Percentiles rank a stretch among this genome's conserved stretches.
These are phyloP conservation scores for Australoheros scitulus DNA, from an alignment of 2,113 vertebrate genomes.

Conservation along the genomic window DNA sequence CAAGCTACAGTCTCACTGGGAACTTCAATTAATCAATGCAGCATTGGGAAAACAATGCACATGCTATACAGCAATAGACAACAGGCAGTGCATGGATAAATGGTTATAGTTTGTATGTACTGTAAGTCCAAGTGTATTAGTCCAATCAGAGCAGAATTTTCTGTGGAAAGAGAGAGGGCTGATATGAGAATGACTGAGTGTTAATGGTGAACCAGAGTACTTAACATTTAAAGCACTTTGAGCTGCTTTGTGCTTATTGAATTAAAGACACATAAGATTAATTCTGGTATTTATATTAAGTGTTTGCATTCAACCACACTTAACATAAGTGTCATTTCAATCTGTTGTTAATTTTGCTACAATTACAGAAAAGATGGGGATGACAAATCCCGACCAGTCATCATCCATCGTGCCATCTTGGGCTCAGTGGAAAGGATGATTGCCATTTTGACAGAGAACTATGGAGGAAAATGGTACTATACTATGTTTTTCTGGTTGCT, in stretches of 20 bases:
- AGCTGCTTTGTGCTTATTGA: background rate
- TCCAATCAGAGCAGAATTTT: background rate
- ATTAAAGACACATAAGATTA: no score
- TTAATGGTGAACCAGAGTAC: background rate
- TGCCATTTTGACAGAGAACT: conserved; percentile 94
- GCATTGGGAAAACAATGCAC: background rate
- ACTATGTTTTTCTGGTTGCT: background rate
- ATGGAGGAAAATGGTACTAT: conserved; percentile 91
- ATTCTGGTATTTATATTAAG: background rate
- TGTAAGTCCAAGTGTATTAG: background rate
- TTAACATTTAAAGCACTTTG: background rate
- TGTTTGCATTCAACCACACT: background rate
- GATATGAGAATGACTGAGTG: background rate
- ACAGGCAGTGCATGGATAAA: background rate
- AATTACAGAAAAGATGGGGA: conserved; percentile 87
- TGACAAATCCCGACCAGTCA: conserved; percentile 89
- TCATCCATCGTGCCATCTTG: conserved; percentile 93
- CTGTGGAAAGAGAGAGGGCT: background rate
- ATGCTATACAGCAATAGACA: background rate
- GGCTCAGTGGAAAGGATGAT: conserved; percentile 97
- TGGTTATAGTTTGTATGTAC: background rate
- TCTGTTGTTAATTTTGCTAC: background rate
- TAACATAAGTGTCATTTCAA: background rate
- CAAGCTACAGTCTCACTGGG: background rate
- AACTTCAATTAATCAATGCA: background rate